These are phyloP conservation scores for Epicauta chinensis DNA, from an alignment of 1,140 invertebrate species.

Conservation along the genomic window DNA sequence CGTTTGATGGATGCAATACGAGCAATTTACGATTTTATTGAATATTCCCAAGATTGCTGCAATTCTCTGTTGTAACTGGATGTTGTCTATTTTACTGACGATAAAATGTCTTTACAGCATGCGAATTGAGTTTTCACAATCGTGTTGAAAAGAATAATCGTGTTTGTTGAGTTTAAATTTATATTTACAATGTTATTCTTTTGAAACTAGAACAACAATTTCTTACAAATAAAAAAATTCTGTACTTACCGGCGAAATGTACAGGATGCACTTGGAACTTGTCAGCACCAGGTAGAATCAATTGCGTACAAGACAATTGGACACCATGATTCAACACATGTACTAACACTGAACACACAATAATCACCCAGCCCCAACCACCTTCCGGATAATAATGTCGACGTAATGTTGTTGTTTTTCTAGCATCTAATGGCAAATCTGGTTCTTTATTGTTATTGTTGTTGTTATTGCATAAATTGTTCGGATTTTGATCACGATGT, in stretches of 20 bases:
- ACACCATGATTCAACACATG: conserved; percentile 60
- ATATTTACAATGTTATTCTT: not conserved
- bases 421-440: conserved; percentile 35
- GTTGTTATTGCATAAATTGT: not conserved
- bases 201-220: not conserved
- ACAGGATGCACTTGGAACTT: conserved; percentile 33
- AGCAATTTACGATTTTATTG: too few species aligned
- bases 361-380: conserved; percentile 74
- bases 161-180: not conserved
- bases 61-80: too few species aligned
- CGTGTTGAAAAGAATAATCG: too few species aligned
- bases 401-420: conserved; percentile 37
- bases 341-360: conserved; percentile 58
- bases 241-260: conserved; percentile 36
- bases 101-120: too few species aligned
- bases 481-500: conserved; percentile 4
- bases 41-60: too few species aligned
- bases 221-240: conserved; percentile 12
- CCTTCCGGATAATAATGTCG: conserved; percentile 73
- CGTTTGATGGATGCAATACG: too few species aligned
- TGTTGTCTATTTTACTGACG: too few species aligned
- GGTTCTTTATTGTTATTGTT: conserved; percentile 14
- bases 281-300: conserved; percentile 25
- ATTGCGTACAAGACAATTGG: conserved; percentile 48
- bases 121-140: too few species aligned